Percentiles rank a stretch among this genome's conserved stretches.
Evolutionary conservation across 2,888 invertebrate species (phyloP).

Genomic region (Hirtodrosophila cameraria): DNA sequence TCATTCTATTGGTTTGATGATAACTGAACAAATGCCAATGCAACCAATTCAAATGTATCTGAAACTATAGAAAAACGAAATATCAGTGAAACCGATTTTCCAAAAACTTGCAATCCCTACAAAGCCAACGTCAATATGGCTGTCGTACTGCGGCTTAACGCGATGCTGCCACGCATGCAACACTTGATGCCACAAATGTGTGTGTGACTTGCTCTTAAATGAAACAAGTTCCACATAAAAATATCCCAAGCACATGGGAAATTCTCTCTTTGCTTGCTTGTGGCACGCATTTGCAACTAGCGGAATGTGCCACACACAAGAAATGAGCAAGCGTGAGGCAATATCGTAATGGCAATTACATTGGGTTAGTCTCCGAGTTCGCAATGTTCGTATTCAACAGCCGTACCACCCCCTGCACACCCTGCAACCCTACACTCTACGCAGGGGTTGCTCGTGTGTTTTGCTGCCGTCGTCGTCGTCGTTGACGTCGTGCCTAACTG

Average conservation of each 20-base stretch:
- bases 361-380: slow-evolving; percentile 64
- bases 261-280: slow-evolving; percentile 41
- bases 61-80: no score
- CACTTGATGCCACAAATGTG: neutral
- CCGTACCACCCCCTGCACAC: slow-evolving; percentile 17
- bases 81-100: no score
- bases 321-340: slow-evolving; percentile 44
- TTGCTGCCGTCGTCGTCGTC: no score
- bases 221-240: slow-evolving; percentile 25
- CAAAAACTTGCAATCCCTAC: no score
- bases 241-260: slow-evolving; percentile 18
- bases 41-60: no score
- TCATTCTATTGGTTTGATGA: no score
- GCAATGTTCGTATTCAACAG: slow-evolving; percentile 51
- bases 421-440: neutral
- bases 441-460: no score
- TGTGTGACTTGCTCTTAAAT: neutral
- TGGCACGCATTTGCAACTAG: slow-evolving; percentile 27
- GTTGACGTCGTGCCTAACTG: slow-evolving; percentile 69
- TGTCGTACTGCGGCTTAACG: no score
- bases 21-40: no score
- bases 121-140: no score
- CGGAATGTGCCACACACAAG: slow-evolving; percentile 30
- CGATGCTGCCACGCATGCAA: neutral
- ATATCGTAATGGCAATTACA: slow-evolving; percentile 72